phyloP scores from a whole-genome alignment of 2,113 vertebrate genomes.

The Mandrillus leucophaeus region DNA sequence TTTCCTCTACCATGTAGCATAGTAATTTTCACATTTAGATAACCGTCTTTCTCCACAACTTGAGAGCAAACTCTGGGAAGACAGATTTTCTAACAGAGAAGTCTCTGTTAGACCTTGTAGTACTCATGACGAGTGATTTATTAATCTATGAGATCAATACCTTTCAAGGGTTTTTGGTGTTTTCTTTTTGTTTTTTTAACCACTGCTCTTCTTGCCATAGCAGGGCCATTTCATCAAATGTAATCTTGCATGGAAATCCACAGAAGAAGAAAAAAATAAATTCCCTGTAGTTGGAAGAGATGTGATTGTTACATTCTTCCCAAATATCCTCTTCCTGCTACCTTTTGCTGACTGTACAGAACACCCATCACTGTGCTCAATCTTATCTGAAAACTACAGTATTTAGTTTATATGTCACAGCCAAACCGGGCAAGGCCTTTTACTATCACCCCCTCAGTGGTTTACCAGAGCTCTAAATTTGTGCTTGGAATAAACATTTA shows the following conservation, averaged over 20 bases:
- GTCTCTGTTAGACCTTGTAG: not conserved
- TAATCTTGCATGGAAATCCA: not conserved
- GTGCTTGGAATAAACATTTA: not conserved
- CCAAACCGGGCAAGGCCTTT: slow-evolving; percentile 26
- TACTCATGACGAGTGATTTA: not conserved
- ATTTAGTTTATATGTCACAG: slow-evolving; percentile 27
- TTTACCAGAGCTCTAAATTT: slow-evolving; percentile 15
- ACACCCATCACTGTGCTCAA: not conserved
- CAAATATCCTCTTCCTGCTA: not conserved
- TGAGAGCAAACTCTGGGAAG: not conserved
- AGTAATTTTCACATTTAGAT: not conserved
- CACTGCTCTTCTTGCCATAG: not conserved
- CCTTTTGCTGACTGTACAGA: not conserved
- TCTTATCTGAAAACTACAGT: not conserved
- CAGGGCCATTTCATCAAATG: not conserved
- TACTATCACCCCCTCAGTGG: not conserved
- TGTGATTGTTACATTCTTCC: not conserved
- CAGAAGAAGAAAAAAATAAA: not conserved
- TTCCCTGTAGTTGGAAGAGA: not conserved
- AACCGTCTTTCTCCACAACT: not conserved
- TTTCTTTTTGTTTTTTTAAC: not conserved
- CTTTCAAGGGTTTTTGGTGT: not conserved
- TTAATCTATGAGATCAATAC: not conserved
- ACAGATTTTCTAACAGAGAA: not conserved
- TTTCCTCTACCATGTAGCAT: not conserved